Percentiles rank a stretch among this genome's conserved stretches.
Conservation (phyloP, 2,113 vertebrate genomes). For the Atrichornis clamosus region DNA sequence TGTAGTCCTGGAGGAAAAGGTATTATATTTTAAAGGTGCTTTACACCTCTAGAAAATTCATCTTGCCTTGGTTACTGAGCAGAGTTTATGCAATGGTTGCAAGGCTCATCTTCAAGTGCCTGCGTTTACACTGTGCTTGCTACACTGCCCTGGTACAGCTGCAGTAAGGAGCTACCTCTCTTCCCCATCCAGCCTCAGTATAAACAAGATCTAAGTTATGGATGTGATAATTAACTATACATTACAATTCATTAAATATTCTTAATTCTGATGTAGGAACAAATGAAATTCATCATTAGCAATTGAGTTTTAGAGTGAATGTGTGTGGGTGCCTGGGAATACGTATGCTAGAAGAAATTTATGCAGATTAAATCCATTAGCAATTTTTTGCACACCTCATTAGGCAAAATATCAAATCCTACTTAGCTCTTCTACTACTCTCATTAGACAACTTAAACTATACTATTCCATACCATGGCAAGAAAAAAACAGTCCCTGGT, state of each 20-base stretch:
- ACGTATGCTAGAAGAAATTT: slow-evolving; percentile 3
- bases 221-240: slow-evolving; percentile 7
- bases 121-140: neutral
- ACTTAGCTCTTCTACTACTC: neutral
- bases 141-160: neutral
- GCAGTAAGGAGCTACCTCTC: neutral
- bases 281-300: slow-evolving; percentile 44
- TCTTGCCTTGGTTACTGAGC: neutral
- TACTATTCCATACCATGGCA: neutral
- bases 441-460: slow-evolving; percentile 1
- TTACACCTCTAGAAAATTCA: neutral
- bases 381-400: slow-evolving; percentile 31
- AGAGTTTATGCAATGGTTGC: neutral
- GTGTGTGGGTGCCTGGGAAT: neutral
- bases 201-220: neutral
- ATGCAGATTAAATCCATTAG: slow-evolving; percentile 51
- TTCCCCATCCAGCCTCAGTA: neutral
- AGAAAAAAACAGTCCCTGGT: neutral
- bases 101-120: neutral
- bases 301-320: neutral
- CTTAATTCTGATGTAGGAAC: neutral
- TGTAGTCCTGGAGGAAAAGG: neutral
- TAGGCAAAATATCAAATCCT: slow-evolving; percentile 30
- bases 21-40: neutral
- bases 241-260: slow-evolving; percentile 29